Base-by-base conservation (phyloP, 1,140 invertebrate genomes). In the Zaprionus kolodkinae region DNA sequence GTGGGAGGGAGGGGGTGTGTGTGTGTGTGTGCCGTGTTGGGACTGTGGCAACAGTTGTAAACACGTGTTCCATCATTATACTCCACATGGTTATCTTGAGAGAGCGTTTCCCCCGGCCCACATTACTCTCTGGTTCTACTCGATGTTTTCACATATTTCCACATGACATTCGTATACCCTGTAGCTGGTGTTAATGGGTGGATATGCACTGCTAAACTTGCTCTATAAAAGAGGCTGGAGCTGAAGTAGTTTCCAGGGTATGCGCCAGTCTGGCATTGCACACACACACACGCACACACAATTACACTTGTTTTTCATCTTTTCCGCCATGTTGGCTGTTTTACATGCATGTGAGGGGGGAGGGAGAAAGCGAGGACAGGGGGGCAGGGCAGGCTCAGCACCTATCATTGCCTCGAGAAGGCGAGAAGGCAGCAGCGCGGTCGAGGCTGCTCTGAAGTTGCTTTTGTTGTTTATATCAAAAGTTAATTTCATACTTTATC, bases 401-500 rank as follows among this genome's bases (percentile, higher is more conserved):
- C 27, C 27, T 30, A 30, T 30, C 27, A 30, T 30, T 30, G 27
- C 27, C 27, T 30, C 27, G 27, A 30, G 27, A 30, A 3, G 3
- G 27, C 0, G 27, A 5, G 33, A 35, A n/a, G 5, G 38, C 38
- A 7, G 45, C 17, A 21, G 45, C 15, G 45, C 15, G 45, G 17
- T 17, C 45, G 17, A 50, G 45, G 63, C 13, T 33, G 67, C 52
- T 65, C 52, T 65, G 43, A 59, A 60, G 65, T 74, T 86, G 68
- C 72, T 65, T 72, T 78, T 84, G 68, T 78, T 89, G 85, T 88
- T 88, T 81, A 85, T 85, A 79, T 79, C 75, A 81, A 88, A 88
- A 88, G 85, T 88, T 88, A 88, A 88, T 88, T 88, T 88, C 74
- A 71, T 74, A 84, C 85, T 89, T 88, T 88, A 88, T 88, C 84